phyloP scores from a whole-genome alignment of 2,113 vertebrate genomes.

The Strix uralensis region DNA sequence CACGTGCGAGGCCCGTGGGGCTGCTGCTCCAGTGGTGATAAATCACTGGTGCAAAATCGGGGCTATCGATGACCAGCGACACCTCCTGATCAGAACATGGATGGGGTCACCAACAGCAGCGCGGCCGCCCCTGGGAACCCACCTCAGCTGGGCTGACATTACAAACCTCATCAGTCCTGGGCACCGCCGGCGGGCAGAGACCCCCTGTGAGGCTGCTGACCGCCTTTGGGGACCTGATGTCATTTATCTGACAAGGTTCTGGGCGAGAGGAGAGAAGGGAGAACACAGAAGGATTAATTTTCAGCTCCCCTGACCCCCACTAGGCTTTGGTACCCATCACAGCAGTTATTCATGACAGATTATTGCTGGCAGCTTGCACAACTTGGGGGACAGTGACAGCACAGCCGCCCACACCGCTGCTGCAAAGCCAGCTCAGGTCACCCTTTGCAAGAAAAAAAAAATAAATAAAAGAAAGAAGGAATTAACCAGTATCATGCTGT shows the following conservation, averaged over 20 bases:
- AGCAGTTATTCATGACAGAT: not conserved
- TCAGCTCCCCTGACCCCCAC: not conserved
- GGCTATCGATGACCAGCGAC: not conserved
- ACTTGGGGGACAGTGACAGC: fast-evolving
- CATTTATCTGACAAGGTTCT: fast-evolving
- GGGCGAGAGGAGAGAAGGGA: not conserved
- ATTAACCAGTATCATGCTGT: not conserved
- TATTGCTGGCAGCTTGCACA: not conserved
- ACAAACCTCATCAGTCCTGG: not conserved
- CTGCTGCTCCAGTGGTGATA: not conserved
- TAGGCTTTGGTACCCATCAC: not conserved
- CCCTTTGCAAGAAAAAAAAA: not conserved
- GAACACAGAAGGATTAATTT: not conserved
- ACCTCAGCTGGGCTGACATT: fast-evolving
- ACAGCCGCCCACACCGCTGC: fast-evolving
- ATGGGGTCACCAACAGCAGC: not conserved
- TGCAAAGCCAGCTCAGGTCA: not conserved
- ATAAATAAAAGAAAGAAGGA: not conserved
- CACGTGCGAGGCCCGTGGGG: not conserved
- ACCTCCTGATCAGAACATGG: fast-evolving
- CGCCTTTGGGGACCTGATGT: not conserved
- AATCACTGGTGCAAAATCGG: not conserved
- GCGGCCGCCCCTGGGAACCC: not conserved
- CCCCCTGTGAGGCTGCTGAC: fast-evolving
- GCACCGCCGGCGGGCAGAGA: not conserved